These are phyloP conservation scores for Raja brachyura DNA, from an alignment of 2,113 vertebrate genomes.

Conservation along the genomic window DNA sequence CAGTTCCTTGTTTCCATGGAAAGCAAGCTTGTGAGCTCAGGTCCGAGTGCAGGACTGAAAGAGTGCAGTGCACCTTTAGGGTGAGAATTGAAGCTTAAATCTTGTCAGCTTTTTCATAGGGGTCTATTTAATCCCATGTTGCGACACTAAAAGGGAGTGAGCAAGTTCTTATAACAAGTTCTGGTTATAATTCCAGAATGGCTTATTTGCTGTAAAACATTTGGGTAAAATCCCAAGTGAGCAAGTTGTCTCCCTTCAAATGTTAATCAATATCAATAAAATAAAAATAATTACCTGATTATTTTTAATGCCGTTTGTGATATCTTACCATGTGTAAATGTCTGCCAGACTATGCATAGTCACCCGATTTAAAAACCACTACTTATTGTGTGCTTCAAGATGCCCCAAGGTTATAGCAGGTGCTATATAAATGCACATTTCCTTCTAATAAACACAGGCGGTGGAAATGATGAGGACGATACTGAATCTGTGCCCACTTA, in stretches of 20 bases:
- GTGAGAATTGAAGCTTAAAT: background rate
- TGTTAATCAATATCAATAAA: background rate
- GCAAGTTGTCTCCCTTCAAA: too few relatives aligned
- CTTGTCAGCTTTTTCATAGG: background rate
- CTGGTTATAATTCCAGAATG: too few relatives aligned
- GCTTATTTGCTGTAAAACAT: too few relatives aligned
- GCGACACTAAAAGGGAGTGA: too few relatives aligned
- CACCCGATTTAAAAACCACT: background rate
- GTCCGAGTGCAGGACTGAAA: too few relatives aligned
- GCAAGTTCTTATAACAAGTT: too few relatives aligned
- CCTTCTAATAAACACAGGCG: background rate
- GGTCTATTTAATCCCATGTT: too few relatives aligned
- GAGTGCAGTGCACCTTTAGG: background rate
- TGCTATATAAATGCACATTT: background rate
- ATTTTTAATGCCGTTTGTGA: background rate
- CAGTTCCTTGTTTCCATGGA: too few relatives aligned
- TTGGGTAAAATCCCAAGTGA: too few relatives aligned
- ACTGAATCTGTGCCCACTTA: background rate
- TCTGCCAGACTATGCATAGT: too few relatives aligned
- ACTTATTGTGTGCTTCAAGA: too few relatives aligned
- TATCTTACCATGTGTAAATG: background rate
- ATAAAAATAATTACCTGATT: background rate
- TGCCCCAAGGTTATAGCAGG: background rate
- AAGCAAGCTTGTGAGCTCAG: too few relatives aligned
- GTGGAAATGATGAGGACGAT: background rate